Base-by-base conservation (phyloP, 2,888 invertebrate genomes). In the Sarcophaga subvicina region DNA sequence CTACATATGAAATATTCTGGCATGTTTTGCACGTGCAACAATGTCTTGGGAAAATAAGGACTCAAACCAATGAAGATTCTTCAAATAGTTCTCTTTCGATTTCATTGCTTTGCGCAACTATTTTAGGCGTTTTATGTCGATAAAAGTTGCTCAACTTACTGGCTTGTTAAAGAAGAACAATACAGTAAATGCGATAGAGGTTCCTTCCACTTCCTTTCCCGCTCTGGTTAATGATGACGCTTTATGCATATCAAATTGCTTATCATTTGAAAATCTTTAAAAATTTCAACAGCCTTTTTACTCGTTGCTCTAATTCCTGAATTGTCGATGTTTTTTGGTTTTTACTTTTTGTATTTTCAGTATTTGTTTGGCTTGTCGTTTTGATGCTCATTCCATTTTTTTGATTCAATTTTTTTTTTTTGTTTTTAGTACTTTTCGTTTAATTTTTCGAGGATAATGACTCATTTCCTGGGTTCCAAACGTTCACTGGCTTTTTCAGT, bases 131-230 rank as follows among this genome's bases (percentile, higher is more conserved):
- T 75, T 84, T 80, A 84, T 84, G 80, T 77, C 85, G 83, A 85
- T 83, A 88, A 90, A 90, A 91, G 91, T 92, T 92, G 91, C 90
- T 91, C 92, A 92, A 91, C 91, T 91, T 91, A 91, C 88, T 91
- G 91, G 90, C 90, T 89, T 85, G 86, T 83, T 88, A 59, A 70
- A 59, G 78, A 87, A 88, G 78, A 87, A 88, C 88, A 88, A 88
- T 88, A 81, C 88, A 83, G 85, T 89, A 89, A 90, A 90, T 70
- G 70, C 62, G 37, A 47, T 64, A 78, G 20, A 89, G 90, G 89
- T 91, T 90, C 88, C 89, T 88, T 89, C 88, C 88, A 89, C 88
- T 83, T 83, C 70, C 64, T 81, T 59, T 77, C 54, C 27, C 22
- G 62, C 22, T 69, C 4, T 54, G 54, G 76, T 76, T 90, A 90